Percentiles rank a stretch among this genome's conserved stretches.
Conservation (phyloP, 1,140 invertebrate genomes). For the Protaetia brevitarsis region DNA sequence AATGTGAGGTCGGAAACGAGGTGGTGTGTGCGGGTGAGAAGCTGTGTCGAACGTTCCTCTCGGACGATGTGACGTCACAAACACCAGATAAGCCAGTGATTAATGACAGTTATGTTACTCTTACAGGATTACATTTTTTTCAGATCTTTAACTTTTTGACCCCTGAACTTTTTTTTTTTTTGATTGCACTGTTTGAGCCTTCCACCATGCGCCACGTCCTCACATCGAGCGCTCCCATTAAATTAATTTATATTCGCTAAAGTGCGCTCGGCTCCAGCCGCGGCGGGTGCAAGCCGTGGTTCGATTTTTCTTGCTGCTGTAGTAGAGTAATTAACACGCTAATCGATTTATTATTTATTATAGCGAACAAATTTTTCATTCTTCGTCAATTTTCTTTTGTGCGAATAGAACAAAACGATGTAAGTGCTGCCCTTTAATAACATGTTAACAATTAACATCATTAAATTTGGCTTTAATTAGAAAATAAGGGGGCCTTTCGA, state of each 20-base stretch:
- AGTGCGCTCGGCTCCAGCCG: not conserved
- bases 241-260: constrained; percentile 4
- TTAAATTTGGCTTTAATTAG: too few relatives aligned
- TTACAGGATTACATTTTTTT: constrained; percentile 29
- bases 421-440: too few relatives aligned
- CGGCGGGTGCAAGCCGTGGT: not conserved
- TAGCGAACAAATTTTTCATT: too few relatives aligned
- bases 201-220: not conserved
- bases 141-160: constrained; percentile 29
- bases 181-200: not conserved
- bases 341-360: too few relatives aligned
- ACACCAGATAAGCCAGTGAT: constrained; percentile 28
- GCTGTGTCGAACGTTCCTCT: constrained; percentile 22
- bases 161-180: constrained; percentile 25
- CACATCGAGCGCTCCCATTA: not conserved
- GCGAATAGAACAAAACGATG: too few relatives aligned
- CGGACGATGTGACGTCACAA: constrained; percentile 23
- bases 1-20: not conserved
- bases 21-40: constrained; percentile 10
- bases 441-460: too few relatives aligned
- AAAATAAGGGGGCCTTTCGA: too few relatives aligned
- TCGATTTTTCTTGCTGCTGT: not conserved
- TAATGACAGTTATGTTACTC: constrained; percentile 28
- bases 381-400: too few relatives aligned
- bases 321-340: not conserved